These are phyloP conservation scores for Chloroclysta siterata DNA, from an alignment of 2,888 invertebrate species.

Conservation along the genomic window DNA sequence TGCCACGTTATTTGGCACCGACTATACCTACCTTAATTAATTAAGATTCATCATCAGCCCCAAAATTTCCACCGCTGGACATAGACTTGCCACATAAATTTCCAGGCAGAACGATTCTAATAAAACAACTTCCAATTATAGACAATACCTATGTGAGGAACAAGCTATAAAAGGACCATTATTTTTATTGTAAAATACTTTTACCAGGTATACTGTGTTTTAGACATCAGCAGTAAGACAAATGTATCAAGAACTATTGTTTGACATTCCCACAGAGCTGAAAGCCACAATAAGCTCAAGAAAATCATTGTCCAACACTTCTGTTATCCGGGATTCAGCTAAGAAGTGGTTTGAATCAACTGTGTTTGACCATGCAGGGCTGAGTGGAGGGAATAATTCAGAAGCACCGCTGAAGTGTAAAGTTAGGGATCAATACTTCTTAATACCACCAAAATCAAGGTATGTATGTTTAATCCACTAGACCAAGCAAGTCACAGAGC, in stretches of 20 bases:
- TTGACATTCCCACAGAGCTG: conserved; percentile 47
- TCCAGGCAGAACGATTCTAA: too few species aligned
- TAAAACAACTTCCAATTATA: too few species aligned
- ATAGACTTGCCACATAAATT: too few species aligned
- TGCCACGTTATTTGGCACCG: too few species aligned
- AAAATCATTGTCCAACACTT: conserved; percentile 41
- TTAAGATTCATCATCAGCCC: too few species aligned
- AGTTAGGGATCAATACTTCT: conserved; percentile 77
- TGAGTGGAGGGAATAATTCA: conserved; percentile 85
- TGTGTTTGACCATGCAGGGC: conserved; percentile 54
- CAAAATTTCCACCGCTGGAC: too few species aligned
- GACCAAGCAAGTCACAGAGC: too few species aligned
- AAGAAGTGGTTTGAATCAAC: conserved; percentile 62
- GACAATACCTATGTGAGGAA: too few species aligned
- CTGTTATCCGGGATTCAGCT: conserved; percentile 58
- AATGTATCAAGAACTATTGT: conserved; percentile 52
- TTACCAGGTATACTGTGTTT: too few species aligned
- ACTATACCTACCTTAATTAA: too few species aligned
- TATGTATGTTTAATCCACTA: conserved; percentile 61
- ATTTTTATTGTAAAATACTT: too few species aligned
- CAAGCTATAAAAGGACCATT: too few species aligned
- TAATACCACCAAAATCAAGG: conserved; percentile 88
- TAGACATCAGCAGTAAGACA: conserved; percentile 58
- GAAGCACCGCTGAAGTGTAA: conserved; percentile 76
- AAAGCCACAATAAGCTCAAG: conserved; percentile 39